These are phyloP conservation scores for Petrophora chlorosata DNA, from an alignment of 2,888 invertebrate species.

Conservation along the genomic window DNA sequence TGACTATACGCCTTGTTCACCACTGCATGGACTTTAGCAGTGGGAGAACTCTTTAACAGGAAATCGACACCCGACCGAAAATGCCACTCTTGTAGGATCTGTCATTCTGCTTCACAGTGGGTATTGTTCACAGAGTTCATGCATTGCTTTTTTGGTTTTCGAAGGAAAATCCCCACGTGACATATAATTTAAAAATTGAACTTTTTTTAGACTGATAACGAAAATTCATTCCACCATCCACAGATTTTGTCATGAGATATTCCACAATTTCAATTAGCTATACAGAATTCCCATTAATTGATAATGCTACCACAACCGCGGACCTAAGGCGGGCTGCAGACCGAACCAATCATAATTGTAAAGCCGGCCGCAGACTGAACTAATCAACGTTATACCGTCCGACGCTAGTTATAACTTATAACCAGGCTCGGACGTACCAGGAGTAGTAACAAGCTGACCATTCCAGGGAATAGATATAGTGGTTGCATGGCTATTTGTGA, in stretches of 20 bases:
- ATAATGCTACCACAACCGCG: conserved; percentile 7
- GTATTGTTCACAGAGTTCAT: too few relatives aligned
- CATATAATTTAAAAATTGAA: neutral
- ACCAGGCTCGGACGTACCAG: conserved; percentile 1
- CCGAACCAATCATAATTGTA: conserved; percentile 27
- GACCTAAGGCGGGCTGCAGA: conserved; percentile 22
- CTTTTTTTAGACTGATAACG: neutral
- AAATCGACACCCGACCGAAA: too few relatives aligned
- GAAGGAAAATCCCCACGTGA: neutral
- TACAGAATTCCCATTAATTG: conserved; percentile 19
- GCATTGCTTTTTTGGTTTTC: too few relatives aligned
- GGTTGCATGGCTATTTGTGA: neutral
- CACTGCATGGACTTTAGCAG: too few relatives aligned
- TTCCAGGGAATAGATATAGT: neutral
- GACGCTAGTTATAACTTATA: too few relatives aligned
- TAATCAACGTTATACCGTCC: conserved; percentile 16
- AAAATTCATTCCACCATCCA: neutral
- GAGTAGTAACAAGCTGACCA: neutral
- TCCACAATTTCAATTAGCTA: conserved; percentile 14
- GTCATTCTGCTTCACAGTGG: too few relatives aligned
- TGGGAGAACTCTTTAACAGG: too few relatives aligned
- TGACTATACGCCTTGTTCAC: too few relatives aligned
- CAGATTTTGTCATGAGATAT: conserved; percentile 1
- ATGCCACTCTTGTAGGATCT: too few relatives aligned
- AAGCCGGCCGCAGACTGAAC: conserved; percentile 19